phyloP scores from a whole-genome alignment of 2,888 invertebrate genomes.

The Eupelmus urozonus region DNA sequence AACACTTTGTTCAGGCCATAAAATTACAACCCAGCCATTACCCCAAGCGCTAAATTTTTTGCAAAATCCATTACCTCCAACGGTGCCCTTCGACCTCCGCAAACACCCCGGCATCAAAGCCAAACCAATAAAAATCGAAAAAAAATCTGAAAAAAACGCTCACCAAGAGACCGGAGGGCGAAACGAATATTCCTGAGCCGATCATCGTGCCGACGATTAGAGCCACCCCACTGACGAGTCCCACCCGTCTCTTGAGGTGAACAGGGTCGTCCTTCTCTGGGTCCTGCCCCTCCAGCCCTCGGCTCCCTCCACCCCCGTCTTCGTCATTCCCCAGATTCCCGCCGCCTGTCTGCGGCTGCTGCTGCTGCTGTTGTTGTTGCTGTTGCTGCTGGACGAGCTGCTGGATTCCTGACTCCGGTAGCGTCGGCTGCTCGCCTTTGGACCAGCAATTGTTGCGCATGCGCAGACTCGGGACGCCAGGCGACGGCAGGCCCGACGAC shows the following conservation, averaged over 20 bases:
- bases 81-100: too few relatives aligned
- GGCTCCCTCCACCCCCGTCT: conserved; percentile 77
- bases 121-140: background rate
- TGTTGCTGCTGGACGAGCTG: conserved; percentile 33
- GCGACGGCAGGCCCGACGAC: conserved; percentile 10
- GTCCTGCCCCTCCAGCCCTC: conserved; percentile 92
- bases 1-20: background rate
- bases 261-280: conserved; percentile 96
- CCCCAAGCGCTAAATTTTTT: too few relatives aligned
- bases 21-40: too few relatives aligned
- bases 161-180: conserved; percentile 95
- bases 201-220: conserved; percentile 99
- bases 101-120: too few relatives aligned
- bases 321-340: conserved; percentile 73
- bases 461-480: conserved; percentile 36
- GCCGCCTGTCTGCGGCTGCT: conserved; percentile 48
- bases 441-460: conserved; percentile 54
- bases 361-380: conserved; percentile 55
- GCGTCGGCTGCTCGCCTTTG: conserved; percentile 26
- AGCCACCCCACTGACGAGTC: conserved; percentile 99
- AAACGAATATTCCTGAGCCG: conserved; percentile 99
- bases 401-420: conserved; percentile 11
- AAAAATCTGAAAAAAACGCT: conserved; percentile 72
- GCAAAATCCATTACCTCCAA: too few relatives aligned
- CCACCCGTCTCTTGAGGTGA: conserved; percentile 99